Percentiles rank a stretch among this genome's conserved stretches.
Conservation (phyloP, 2,888 invertebrate species). For the Saturnia japonica region DNA sequence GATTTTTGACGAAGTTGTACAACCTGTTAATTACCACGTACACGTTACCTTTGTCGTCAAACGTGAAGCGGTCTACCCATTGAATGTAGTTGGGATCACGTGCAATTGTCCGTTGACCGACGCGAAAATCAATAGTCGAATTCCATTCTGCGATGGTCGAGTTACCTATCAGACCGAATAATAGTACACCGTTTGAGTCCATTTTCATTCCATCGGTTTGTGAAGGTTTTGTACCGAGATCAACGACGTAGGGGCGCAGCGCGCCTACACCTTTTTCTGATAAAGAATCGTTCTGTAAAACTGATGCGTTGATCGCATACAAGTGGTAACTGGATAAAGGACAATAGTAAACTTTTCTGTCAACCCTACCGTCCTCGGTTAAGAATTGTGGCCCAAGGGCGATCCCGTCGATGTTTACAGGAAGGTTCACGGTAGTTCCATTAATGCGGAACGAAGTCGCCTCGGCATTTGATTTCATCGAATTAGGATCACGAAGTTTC, state of each 20-base stretch:
- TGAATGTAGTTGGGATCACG: constrained; percentile 86
- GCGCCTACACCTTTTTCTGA: constrained; percentile 56
- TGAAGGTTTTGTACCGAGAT: constrained; percentile 84
- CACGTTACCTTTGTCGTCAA: constrained; percentile 84
- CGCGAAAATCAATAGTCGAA: constrained; percentile 79
- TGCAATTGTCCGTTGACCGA: constrained; percentile 84
- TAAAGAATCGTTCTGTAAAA: constrained; percentile 80
- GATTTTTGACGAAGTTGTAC: constrained; percentile 84
- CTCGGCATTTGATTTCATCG: constrained; percentile 84
- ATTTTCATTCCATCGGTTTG: constrained; percentile 89
- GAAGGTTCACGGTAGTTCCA: constrained; percentile 79
- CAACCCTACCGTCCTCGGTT: constrained; percentile 56
- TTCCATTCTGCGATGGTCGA: constrained; percentile 88
- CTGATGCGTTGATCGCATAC: constrained; percentile 84
- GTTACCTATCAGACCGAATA: constrained; percentile 86
- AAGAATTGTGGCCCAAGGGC: constrained; percentile 84
- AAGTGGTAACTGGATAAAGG: constrained; percentile 86
- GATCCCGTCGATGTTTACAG: constrained; percentile 86
- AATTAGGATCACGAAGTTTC: constrained; percentile 85
- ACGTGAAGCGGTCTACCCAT: constrained; percentile 88
- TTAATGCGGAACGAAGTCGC: constrained; percentile 83
- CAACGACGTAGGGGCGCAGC: constrained; percentile 75
- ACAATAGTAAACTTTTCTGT: constrained; percentile 84
- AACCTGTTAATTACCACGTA: constrained; percentile 86
- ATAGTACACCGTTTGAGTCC: constrained; percentile 86